Base-by-base conservation (phyloP, 2,797 vertebrate species). In the Chelmon rostratus region DNA sequence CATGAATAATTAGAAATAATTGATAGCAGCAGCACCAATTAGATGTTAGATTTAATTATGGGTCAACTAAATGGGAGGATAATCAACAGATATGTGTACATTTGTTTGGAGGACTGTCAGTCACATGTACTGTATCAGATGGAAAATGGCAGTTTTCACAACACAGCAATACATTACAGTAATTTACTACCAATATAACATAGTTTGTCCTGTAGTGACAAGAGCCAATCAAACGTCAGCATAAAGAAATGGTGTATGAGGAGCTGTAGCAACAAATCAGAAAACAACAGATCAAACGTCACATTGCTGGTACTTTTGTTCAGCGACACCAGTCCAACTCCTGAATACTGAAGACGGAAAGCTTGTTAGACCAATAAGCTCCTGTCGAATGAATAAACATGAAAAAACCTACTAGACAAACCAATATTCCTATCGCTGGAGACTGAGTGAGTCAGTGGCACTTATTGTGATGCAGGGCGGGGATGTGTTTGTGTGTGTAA, bases 361-460 rank as follows among this genome's bases (percentile, higher is more conserved):
- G 18, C 12, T 40, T 70, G 23, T 70, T 64, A 57, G n/a, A 62
- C 5, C 9, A 35, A 40, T 18, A 19, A 40, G n/a, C 23, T 23
- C 37, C 65, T 68, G 49, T 16, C 63, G 19, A 64, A 68, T 57
- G 12, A n/a, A 50, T n/a, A 78, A 18, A 58, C 28, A 65, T 73
- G 68, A 82, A 63, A 23, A 80, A 11, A 50, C 9, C 49, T 35
- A 56, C 49, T 3, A 73, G 47, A 63, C 37, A 59, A 74, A 59
- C 18, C 25, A 53, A 69, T 56, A 59, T 74, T 35, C 46, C 23
- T 23, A 19, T 61, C 57, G 47, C 13, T 40, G 58, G 3, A 49
- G 65, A 58, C 44, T 62, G 68, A 78, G 64, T 76, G 68, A 73
- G 74, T 82, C 68, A 81, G 68, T 58, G 58, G 35, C 47, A 42